phyloP scores from a whole-genome alignment of 2,888 invertebrate genomes.

The Callinectes sapidus region DNA sequence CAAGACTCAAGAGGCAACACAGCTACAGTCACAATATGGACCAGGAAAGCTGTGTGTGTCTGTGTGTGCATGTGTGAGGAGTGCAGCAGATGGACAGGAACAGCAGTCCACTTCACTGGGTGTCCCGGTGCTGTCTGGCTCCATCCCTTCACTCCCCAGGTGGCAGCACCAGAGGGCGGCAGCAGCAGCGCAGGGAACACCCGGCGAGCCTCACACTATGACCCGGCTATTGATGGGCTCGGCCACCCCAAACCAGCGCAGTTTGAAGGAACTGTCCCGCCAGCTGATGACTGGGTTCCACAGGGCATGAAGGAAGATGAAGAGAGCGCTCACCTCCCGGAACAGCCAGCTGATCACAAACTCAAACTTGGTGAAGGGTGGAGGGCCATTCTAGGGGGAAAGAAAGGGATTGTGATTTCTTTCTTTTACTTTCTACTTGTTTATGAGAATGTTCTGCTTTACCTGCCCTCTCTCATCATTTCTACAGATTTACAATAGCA shows the following conservation, averaged over 20 bases:
- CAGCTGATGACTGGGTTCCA: slow-evolving; percentile 93
- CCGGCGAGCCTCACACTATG: slow-evolving; percentile 12
- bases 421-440: not conserved
- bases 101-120: slow-evolving; percentile 4
- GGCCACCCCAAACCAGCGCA: slow-evolving; percentile 96
- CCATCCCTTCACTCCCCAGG: not conserved
- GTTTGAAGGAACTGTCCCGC: slow-evolving; percentile 92
- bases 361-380: slow-evolving; percentile 96
- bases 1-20: not conserved
- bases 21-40: slow-evolving; percentile 29
- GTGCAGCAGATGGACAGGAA: not conserved
- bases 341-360: slow-evolving; percentile 96
- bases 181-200: not conserved
- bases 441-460: not conserved
- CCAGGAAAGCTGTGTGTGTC: slow-evolving; percentile 8
- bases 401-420: slow-evolving; percentile 86
- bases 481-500: not conserved
- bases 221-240: slow-evolving; percentile 77
- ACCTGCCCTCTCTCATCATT: too few species aligned
- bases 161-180: not conserved
- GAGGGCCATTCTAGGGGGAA: slow-evolving; percentile 90
- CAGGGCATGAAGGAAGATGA: slow-evolving; percentile 90
- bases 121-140: not conserved
- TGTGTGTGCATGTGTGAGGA: not conserved
- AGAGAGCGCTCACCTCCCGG: slow-evolving; percentile 92